Evolutionary conservation across 2,888 invertebrate species (phyloP).

Genomic region (Caenorhabditis sp.): DNA sequence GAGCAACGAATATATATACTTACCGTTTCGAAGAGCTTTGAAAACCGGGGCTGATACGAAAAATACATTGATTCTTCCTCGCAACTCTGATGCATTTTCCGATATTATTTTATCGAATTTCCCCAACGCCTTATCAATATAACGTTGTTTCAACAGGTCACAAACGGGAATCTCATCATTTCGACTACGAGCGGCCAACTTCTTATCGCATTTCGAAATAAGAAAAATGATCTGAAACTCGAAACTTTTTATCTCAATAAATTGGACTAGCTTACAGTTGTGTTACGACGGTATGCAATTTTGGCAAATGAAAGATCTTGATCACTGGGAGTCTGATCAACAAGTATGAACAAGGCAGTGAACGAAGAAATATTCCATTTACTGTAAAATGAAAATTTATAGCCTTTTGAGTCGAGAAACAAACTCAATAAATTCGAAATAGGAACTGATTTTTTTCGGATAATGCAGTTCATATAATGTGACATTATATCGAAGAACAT

Average conservation of each 20-base stretch:
- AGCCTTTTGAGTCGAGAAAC: slow-evolving; percentile 6
- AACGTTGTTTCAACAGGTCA: slow-evolving; percentile 55
- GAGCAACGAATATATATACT: neutral
- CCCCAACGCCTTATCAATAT: slow-evolving; percentile 52
- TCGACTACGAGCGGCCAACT: slow-evolving; percentile 43
- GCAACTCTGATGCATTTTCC: slow-evolving; percentile 46
- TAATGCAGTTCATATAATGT: slow-evolving; percentile 56
- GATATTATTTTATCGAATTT: slow-evolving; percentile 50
- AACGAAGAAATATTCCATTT: slow-evolving; percentile 49
- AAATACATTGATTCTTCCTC: slow-evolving; percentile 54
- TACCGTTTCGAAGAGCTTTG: slow-evolving; percentile 49
- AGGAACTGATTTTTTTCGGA: slow-evolving; percentile 52
- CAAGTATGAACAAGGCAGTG: slow-evolving; percentile 55
- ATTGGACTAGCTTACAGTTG: slow-evolving; percentile 12
- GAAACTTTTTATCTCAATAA: too few species aligned
- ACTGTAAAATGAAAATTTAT: slow-evolving; percentile 26
- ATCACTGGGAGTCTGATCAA: slow-evolving; percentile 51
- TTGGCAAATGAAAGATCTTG: slow-evolving; percentile 57
- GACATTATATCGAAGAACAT: slow-evolving; percentile 50
- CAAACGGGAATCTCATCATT: slow-evolving; percentile 59
- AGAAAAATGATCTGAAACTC: slow-evolving; percentile 43
- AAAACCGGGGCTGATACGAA: slow-evolving; percentile 60
- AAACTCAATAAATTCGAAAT: slow-evolving; percentile 60
- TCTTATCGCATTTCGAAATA: slow-evolving; percentile 51
- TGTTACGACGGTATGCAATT: slow-evolving; percentile 42